Conservation (phyloP, 1,140 invertebrate species). For the Brachionus manjavacas region DNA sequence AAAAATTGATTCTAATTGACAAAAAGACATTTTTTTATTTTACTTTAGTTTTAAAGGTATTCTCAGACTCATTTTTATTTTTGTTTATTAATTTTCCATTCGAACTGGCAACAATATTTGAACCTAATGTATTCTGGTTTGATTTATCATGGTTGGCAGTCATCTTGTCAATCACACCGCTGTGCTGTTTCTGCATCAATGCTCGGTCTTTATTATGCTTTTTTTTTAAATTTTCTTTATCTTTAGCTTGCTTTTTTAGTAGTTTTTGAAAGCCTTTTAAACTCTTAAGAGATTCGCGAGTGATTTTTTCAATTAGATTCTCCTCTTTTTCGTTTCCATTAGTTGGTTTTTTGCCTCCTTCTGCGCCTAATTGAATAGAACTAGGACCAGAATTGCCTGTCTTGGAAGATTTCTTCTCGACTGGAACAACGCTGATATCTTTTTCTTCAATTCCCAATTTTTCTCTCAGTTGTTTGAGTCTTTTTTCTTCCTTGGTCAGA, state of each 20-base stretch:
- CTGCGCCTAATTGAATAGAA: not conserved
- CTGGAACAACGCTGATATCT: slow-evolving; percentile 58
- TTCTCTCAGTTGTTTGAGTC: slow-evolving; percentile 83
- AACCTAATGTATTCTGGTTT: slow-evolving; percentile 28
- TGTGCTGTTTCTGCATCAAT: slow-evolving; percentile 81
- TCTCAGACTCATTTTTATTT: not conserved
- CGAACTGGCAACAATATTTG: not conserved
- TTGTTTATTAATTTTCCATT: slow-evolving; percentile 9
- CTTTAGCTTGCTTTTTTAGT: slow-evolving; percentile 75
- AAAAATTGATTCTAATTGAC: not conserved
- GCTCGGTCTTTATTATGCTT: slow-evolving; percentile 87
- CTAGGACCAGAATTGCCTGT: not conserved
- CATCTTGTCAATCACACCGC: slow-evolving; percentile 48
- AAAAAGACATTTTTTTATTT: not conserved
- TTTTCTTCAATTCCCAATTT: slow-evolving; percentile 80
- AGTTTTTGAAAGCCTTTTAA: slow-evolving; percentile 91
- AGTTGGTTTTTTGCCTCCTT: slow-evolving; percentile 16
- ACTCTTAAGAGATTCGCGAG: slow-evolving; percentile 76
- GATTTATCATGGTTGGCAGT: slow-evolving; percentile 33
- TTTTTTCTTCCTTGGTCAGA: slow-evolving; percentile 80
- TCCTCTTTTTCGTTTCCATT: slow-evolving; percentile 44
- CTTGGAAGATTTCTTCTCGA: not conserved
- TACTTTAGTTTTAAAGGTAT: not conserved
- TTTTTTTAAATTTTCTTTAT: slow-evolving; percentile 69
- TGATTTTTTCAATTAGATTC: slow-evolving; percentile 74